A percentile compares a stretch with the other conserved stretches of the same genome.
These are phyloP conservation scores for Helleia helle DNA, from an alignment of 2,888 invertebrate genomes.

Conservation along the genomic window DNA sequence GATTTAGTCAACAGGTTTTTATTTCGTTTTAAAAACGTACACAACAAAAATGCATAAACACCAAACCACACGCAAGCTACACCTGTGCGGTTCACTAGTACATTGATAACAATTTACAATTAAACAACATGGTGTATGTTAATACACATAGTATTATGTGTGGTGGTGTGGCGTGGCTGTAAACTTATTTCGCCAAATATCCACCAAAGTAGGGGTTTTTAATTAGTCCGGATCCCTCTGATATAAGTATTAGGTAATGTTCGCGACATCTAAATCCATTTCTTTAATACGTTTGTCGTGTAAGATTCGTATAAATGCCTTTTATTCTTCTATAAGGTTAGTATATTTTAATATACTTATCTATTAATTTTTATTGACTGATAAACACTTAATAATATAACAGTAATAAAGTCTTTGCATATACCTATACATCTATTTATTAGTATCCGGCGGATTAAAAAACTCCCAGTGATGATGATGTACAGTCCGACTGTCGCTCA, in stretches of 20 bases:
- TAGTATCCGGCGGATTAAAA: conserved; percentile 84
- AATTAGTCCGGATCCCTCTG: not conserved
- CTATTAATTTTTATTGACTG: not conserved
- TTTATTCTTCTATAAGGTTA: conserved; percentile 2
- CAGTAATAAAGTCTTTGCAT: conserved; percentile 3
- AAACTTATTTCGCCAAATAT: not conserved
- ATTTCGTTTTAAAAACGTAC: conserved; percentile 28
- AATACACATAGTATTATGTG: too few relatives aligned
- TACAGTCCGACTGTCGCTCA: conserved; percentile 80
- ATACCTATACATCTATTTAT: conserved; percentile 24
- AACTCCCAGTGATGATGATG: conserved; percentile 92
- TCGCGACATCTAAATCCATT: not conserved
- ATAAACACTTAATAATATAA: conserved; percentile 2
- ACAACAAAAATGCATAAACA: conserved; percentile 62
- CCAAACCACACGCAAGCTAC: conserved; percentile 33
- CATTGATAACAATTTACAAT: conserved; percentile 13
- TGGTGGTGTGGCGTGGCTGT: not conserved
- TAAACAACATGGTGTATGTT: not conserved
- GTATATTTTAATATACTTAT: not conserved
- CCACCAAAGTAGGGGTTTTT: not conserved
- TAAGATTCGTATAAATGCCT: conserved; percentile 2
- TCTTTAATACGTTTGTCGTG: not conserved
- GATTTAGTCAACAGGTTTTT: conserved; percentile 3
- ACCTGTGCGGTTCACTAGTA: conserved; percentile 26
- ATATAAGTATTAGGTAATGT: not conserved